Conservation (phyloP, 23 tunicate genomes). For the Trididemnum clinides region DNA sequence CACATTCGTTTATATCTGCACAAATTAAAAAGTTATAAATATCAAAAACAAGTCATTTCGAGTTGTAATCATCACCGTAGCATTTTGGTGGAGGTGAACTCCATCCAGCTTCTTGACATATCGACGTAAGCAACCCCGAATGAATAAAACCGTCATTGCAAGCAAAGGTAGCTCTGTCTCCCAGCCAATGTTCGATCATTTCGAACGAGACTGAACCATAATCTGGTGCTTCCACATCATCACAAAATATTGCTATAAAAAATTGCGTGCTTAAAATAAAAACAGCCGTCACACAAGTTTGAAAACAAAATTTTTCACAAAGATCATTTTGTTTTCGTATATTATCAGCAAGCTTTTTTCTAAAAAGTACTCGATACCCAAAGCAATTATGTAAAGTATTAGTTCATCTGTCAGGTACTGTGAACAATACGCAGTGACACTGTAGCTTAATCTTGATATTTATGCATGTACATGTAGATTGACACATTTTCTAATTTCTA, state of each 20-base stretch:
- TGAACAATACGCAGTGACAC: neutral
- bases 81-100: conserved; percentile 10
- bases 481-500: no score
- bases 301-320: no score
- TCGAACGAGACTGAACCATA: neutral
- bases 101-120: conserved; percentile 20
- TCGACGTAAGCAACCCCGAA: neutral
- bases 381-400: no score
- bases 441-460: no score
- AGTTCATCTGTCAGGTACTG: neutral
- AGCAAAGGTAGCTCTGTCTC: neutral
- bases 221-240: neutral
- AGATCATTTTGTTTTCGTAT: no score
- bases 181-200: neutral
- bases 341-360: no score
- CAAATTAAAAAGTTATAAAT: neutral
- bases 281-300: neutral
- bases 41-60: neutral
- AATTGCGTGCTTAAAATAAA: neutral
- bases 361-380: neutral
- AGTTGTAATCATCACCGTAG: neutral
- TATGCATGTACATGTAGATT: no score
- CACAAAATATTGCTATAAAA: neutral
- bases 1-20: conserved; percentile 13
- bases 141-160: neutral